Evolutionary conservation across 2,888 invertebrate species (phyloP), one percentile per base, ranked within the genome.

Genomic region (Drosophila tripunctata): DNA sequence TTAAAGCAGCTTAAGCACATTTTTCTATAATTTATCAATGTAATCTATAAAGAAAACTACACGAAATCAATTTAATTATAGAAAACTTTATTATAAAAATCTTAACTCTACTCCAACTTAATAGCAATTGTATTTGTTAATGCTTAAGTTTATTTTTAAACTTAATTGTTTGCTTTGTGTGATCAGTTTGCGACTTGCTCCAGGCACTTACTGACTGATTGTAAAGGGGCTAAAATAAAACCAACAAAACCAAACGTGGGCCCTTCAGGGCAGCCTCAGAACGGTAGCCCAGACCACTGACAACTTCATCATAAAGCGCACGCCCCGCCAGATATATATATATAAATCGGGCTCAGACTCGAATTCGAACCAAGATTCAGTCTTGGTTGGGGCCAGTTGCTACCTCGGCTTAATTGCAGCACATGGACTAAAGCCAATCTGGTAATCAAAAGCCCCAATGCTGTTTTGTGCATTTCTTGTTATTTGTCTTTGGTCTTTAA

Each of bases 401-500:
- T 17, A 27, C 17, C 48, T 19, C 17, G 17, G 27, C 58, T 67
- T 81, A 78, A 81, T 81, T 81, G 82, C 75, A 67, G 50, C 67
- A 67, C 40, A 61, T 45, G 61, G 31, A 10, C 17, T 55, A 51
- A 51, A 52, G 51, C 48, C 70, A 70, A 66, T 71, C 66, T 76
- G 66, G 67, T 78, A 81, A 84, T 81, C 81, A 81, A 81, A 84
- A 76, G 67, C 57, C 67, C 62, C 67, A 62, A 33, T 62, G 60
- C 27, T 60, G 70, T 40, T 55, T 27, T 73, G 62, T 51, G 40
- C 33, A 41, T 36, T 41, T 82, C 82, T 85, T 48, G 83, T 81
- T 84, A 76, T 81, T 81, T 81, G 80, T 81, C 74, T 81, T 81
- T 81, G 76, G n/a, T 56, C 54, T 52, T 84, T 81, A 81, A 81